These are phyloP conservation scores for Morone saxatilis DNA, from an alignment of 2,113 vertebrate species.

Conservation along the genomic window DNA sequence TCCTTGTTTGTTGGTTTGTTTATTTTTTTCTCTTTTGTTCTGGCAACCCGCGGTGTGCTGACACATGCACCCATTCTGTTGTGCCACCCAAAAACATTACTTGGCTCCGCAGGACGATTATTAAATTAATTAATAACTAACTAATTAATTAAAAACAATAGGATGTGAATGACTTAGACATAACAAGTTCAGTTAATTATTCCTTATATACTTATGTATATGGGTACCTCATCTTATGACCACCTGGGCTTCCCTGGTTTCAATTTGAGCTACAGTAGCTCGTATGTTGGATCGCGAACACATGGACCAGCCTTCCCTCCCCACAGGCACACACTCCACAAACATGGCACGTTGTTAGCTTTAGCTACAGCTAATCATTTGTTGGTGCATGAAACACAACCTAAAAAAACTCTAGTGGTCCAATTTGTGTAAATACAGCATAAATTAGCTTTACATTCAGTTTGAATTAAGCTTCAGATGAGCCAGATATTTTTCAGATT, in stretches of 20 bases:
- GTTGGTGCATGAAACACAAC: neutral
- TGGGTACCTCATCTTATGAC: no score
- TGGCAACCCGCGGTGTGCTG: constrained; percentile 40
- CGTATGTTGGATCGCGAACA: no score
- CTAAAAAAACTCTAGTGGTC: neutral
- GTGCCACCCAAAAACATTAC: constrained; percentile 39
- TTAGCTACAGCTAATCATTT: neutral
- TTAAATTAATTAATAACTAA: no score
- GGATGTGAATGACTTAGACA: neutral
- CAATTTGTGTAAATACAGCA: neutral
- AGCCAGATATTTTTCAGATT: neutral
- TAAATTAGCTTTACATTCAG: neutral
- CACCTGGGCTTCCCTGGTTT: no score
- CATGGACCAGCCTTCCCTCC: no score
- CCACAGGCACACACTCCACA: neutral
- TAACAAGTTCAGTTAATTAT: neutral
- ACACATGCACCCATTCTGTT: constrained; percentile 54
- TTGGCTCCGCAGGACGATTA: constrained; percentile 31
- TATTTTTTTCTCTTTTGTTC: constrained; percentile 28
- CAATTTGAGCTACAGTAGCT: no score
- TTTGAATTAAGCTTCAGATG: neutral
- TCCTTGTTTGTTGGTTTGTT: constrained; percentile 36
- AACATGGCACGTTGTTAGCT: neutral
- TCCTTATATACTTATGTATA: neutral
- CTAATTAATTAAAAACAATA: constrained; percentile 27